Evolutionary conservation across 2,888 invertebrate species (phyloP), one percentile per base, ranked within the genome.

Genomic region (Cartodere bifasciata): DNA sequence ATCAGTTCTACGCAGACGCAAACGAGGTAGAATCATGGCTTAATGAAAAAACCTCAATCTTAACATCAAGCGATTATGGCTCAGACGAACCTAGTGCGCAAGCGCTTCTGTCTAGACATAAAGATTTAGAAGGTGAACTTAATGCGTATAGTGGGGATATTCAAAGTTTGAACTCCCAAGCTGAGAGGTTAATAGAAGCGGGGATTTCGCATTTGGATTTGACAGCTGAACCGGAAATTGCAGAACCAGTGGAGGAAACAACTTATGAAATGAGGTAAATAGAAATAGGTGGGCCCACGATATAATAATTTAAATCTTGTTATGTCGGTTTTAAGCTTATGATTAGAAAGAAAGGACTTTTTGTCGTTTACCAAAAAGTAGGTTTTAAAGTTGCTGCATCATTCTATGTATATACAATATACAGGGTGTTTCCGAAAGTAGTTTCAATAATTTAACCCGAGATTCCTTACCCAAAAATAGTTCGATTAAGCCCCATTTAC

Each of bases 21-120:
- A 94, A 97, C 62, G 97, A 97, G 53, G 86, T 91, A 0, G 95
- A 97, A 48, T 92, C 92, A 0, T 97, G 94, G 92, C 75, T 95
- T 64, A 85, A 87, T 44, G 97, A 97, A 59, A 92, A 91, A 62
- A 81, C 88, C 61, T 83, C 92, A 0, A 68, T 98, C 21, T 86
- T 92, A 9, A 74, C 78, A 7, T 87, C 88, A 0, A 74, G 74
- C 29, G 97, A 98, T 64, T 84, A 82, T 51, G 97, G 35, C 10
- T 45, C 76, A 10, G 94, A 94, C 63, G 92, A 92, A 47, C 85
- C 88, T 0, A 81, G 84, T 33, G 91, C 90, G 0, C 83, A 82
- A 46, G 90, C 92, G 0, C 63, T 92, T 30, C 65, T 92, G 2
- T 84, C 86, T 33, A 66, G 95, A 0, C 92, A 94, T 58, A 72